Evolutionary conservation across 2,113 vertebrate species (phyloP).

Genomic region (Pantherophis guttatus): DNA sequence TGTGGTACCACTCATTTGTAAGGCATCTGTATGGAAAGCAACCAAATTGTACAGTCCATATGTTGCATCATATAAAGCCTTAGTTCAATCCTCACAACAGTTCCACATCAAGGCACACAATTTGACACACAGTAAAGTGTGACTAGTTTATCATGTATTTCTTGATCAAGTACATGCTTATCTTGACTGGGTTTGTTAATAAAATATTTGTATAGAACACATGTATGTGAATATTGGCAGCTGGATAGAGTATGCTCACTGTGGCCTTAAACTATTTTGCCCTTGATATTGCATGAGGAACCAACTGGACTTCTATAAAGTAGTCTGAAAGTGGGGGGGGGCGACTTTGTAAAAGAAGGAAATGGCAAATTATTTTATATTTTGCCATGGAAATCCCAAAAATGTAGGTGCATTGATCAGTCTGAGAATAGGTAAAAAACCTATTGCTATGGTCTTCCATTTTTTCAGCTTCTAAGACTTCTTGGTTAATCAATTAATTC

Average conservation of each 20-base stretch:
- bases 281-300: not conserved
- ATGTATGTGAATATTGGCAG: not conserved
- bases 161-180: not conserved
- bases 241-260: not conserved
- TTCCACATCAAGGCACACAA: not conserved
- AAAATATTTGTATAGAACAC: not conserved
- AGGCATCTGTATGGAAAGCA: not conserved
- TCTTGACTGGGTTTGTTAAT: not conserved
- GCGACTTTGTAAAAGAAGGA: not conserved
- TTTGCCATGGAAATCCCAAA: not conserved
- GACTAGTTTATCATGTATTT: too few species aligned
- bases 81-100: not conserved
- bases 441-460: not conserved
- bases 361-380: not conserved
- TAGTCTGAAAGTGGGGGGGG: not conserved
- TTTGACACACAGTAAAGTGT: not conserved
- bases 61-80: not conserved
- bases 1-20: not conserved
- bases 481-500: not conserved
- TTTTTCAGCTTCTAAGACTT: not conserved
- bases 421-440: not conserved
- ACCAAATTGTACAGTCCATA: not conserved
- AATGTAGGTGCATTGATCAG: not conserved
- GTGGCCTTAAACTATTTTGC: not conserved
- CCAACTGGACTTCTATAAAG: not conserved